Base-by-base conservation (phyloP, 2,113 vertebrate species). In the Tachuris rubrigastra region DNA sequence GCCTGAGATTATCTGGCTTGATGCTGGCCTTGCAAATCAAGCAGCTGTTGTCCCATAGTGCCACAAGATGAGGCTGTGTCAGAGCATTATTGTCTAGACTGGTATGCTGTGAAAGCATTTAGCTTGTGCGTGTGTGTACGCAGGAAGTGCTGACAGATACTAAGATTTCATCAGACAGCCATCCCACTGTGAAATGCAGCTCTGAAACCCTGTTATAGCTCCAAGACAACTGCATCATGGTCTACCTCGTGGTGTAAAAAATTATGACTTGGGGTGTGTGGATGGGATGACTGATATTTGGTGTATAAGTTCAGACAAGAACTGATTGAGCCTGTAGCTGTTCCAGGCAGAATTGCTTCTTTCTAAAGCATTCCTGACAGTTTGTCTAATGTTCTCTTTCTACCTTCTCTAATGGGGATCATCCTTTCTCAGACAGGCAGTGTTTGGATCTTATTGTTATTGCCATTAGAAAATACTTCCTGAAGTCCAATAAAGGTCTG, bases 81-180 rank as follows among this genome's bases (percentile, higher is more conserved):
- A 77, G 49, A 74, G 6, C 14, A 21, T 41, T 59, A 9, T 14
- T 81, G 1, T 31, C 11, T 18, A 58, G 50, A 8, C 39, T 85
- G 28, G 8, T 50, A 20, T 56, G 24, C 33, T 83, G 46, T 42
- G n/a, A 52, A 42, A 44, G 17, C 53, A 39, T 13, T 41, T n/a
- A 21, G 15, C 23, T 30, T 14, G 8, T 47, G 14, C 0, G 0
- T 35, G 20, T 17, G 11, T 2, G 2, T 31, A 27, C 22, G 18
- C 8, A 12, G 21, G 6, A 73, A 21, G 11, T 12, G 10, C 24
- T 55, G 37, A 14, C 2, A 8, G 7, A 50, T 46, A 33, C 12
- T 7, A 4, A 56, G 35, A 37, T 20, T 33, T 59, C 17, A 18
- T 41, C 37, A 79, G 23, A 20, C 11, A 76, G 16, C 20, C 42